Conservation (phyloP, 2,888 invertebrate genomes). For the Rosalia funebris region DNA sequence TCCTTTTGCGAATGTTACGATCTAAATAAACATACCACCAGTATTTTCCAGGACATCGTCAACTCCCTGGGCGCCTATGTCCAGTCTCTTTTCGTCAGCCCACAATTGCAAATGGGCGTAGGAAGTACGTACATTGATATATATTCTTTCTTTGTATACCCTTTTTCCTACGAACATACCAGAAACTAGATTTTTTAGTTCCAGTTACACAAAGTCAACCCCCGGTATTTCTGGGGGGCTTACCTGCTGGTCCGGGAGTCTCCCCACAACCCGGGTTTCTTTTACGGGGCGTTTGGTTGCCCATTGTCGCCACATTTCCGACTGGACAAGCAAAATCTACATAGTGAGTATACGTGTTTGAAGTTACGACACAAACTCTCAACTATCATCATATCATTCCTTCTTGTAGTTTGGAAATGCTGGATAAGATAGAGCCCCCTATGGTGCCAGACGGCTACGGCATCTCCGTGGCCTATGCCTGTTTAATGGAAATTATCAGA, state of each 20-base stretch:
- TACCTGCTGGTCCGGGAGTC: conserved; percentile 79
- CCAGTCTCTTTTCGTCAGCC: conserved; percentile 86
- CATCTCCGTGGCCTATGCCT: conserved; percentile 94
- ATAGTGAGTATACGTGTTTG: conserved; percentile 82
- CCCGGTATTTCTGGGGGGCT: conserved; percentile 72
- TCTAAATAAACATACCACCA: conserved; percentile 91
- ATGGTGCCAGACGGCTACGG: conserved; percentile 96
- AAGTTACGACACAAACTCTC: too few species aligned
- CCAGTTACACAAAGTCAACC: conserved; percentile 69
- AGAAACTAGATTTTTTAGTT: conserved; percentile 49
- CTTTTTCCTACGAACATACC: too few species aligned
- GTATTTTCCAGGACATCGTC: conserved; percentile 94
- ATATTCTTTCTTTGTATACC: too few species aligned
- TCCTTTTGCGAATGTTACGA: conserved; percentile 97
- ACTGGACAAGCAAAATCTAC: conserved; percentile 87
- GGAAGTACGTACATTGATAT: conserved; percentile 59
- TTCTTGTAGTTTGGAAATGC: conserved; percentile 88
- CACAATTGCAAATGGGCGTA: conserved; percentile 68
- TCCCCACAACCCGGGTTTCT: conserved; percentile 92
- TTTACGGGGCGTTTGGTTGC: conserved; percentile 92
- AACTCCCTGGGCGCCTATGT: conserved; percentile 93
- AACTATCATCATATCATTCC: too few species aligned
- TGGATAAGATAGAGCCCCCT: conserved; percentile 95
- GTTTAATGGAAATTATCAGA: conserved; percentile 90
- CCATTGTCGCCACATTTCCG: conserved; percentile 85